Evolutionary conservation across 2,888 invertebrate genomes (phyloP), one percentile per base, ranked within the genome.

Genomic region (Caenorhabditis sp.): DNA sequence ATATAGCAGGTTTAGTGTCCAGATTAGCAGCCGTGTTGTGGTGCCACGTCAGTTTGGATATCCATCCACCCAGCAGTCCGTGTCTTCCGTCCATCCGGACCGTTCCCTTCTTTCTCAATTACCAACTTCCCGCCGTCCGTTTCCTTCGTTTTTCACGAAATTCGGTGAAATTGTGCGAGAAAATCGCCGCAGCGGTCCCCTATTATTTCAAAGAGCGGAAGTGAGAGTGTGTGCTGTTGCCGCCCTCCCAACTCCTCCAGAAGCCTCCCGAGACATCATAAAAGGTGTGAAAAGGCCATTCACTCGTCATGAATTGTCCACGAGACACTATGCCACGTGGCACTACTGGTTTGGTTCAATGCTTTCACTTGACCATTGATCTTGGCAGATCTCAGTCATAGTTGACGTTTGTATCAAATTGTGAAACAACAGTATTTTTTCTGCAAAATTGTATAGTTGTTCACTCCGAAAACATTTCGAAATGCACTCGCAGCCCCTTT

Each of bases 141-240:
- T 40, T 55, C 58, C 50, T 47, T n/a, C 47, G 24, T 28, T 53
- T 28, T 24, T 60, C 60, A 37, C n/a, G 40, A 60, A 65, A 53
- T 53, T 65, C 53, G 65, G 72, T 76, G 76, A 76, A 76, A 76
- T 76, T 76, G 76, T 60, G 67, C 76, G 67, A 35, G 60, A 67
- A 76, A 76, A 67, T 67, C 60, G 76, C 32, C 65, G 58, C n/a
- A 13, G 44, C 32, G 40, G 47, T 37, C 50, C 51, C 68, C 70
- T 79, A 79, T 79, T 79, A 79, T 79, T 79, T 79, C 79, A 79
- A 79, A 71, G 51, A 61, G 50, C 71, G 79, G 79, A 79, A 79
- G 79, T 53, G 28, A 20, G 40, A 13, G 40, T 55, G 53, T 71
- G 71, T 72, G 71, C 47, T 20, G 55, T 53, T 37, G 64, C 62